Evolutionary conservation across 2,888 invertebrate genomes (phyloP).

Genomic region (Andrena bicolor): DNA sequence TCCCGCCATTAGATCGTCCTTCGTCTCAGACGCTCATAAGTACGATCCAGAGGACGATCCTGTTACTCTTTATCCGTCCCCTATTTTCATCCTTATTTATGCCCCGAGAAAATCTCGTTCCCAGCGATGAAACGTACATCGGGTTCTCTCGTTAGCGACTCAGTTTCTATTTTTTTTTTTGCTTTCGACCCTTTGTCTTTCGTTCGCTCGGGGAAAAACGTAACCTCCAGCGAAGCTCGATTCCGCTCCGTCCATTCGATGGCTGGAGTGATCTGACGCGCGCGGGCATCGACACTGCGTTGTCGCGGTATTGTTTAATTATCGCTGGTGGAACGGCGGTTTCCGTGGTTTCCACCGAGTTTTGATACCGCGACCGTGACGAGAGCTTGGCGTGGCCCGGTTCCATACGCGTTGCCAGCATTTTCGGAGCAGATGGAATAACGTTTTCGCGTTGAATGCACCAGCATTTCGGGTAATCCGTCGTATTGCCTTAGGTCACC

Average conservation of each 20-base stretch:
- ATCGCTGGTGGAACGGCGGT: constrained; percentile 5
- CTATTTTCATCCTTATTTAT: constrained; percentile 46
- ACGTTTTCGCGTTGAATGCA: background rate
- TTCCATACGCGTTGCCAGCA: background rate
- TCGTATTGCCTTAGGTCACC: constrained; percentile 39
- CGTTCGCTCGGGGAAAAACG: background rate
- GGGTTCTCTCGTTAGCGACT: constrained; percentile 37
- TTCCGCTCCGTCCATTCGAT: background rate
- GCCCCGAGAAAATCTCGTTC: constrained; percentile 52
- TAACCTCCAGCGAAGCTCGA: background rate
- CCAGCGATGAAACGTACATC: constrained; percentile 43
- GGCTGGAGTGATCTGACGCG: background rate
- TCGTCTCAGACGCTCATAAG: constrained; percentile 55
- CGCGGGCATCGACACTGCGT: background rate
- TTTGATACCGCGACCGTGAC: constrained; percentile 15
- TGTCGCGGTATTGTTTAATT: constrained; percentile 18
- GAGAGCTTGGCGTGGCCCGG: background rate
- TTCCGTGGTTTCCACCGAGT: constrained; percentile 5
- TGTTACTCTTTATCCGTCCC: constrained; percentile 53
- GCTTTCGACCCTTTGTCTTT: background rate
- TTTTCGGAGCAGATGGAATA: constrained; percentile 11
- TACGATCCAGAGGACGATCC: constrained; percentile 54
- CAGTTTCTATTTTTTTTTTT: constrained; percentile 1
- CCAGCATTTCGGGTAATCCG: background rate
- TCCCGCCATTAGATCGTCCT: constrained; percentile 41